Evolutionary conservation across 1,140 invertebrate species (phyloP), one percentile per base, ranked within the genome.

Genomic region (Thereuonema tuberculata): DNA sequence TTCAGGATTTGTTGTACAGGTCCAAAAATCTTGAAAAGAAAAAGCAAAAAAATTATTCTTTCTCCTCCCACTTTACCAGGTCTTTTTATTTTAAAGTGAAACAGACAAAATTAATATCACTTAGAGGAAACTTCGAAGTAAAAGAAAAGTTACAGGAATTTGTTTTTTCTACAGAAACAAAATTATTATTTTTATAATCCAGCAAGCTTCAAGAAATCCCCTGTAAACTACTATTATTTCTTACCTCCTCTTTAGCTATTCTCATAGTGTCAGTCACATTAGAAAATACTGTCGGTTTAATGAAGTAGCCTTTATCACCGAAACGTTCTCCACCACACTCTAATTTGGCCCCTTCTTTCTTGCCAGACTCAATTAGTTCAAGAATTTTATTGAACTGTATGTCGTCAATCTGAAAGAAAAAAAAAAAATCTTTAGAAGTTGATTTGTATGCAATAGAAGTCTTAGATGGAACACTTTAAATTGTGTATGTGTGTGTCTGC

Each of bases 1-100:
- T 92, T 92, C 21, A 95, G 74, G 58, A 97, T 90, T 47, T 81
- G 82, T 76, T 93, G 89, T 0, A 96, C 92, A 0, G 93, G 93
- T 0, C 93, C 93, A 72, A 97, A 97, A 67, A 97, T 93, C 82
- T 87, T 63, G 60, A 62, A 55, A 62, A 49, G 68, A 66, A 21
- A 43, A 43, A 43, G 9, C 9, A 43, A 43, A 43, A 12, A 43
- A 43, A 43, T 43, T n/a, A n/a, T n/a, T n/a, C n/a, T n/a, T n/a
- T n/a, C n/a, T n/a, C n/a, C n/a, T n/a, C n/a, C n/a, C n/a, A n/a
- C n/a, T n/a, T n/a, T n/a, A n/a, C n/a, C n/a, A n/a, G n/a, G n/a
- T n/a, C n/a, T 37, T 5, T 37, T 37, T 9, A 37, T 37, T 9
- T 37, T 9, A 5, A 37, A 37, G 31, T 5, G 5, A 37, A 9